Percentiles rank a stretch among this genome's conserved stretches.
phyloP scores from a whole-genome alignment of 2,797 vertebrate species.

The Lepus townsendii region DNA sequence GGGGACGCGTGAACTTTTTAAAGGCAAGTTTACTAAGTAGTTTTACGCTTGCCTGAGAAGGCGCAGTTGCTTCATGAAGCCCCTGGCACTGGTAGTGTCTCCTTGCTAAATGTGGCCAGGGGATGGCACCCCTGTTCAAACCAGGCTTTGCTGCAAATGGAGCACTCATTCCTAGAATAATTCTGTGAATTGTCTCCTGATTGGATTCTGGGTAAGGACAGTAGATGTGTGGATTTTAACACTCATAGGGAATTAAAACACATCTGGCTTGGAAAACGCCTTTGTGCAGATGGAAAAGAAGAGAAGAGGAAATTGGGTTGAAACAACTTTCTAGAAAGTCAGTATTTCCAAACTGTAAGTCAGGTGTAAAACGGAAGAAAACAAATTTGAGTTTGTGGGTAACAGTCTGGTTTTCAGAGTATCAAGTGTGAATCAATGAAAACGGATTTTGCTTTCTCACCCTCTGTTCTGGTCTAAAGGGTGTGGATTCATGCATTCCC shows the following conservation, averaged over 20 bases:
- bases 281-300: background rate
- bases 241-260: background rate
- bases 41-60: background rate
- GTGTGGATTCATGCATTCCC: conserved; percentile 32
- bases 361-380: background rate
- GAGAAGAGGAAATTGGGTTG: background rate
- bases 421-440: background rate
- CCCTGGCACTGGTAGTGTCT: background rate
- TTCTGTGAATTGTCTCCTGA: background rate
- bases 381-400: background rate
- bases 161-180: background rate
- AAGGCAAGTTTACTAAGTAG: background rate
- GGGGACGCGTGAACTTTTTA: background rate
- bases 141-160: background rate
- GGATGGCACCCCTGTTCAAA: background rate
- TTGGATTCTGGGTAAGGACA: too few relatives aligned
- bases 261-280: background rate
- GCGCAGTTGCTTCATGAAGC: background rate
- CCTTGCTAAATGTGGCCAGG: background rate
- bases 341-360: background rate
- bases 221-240: background rate
- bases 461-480: background rate
- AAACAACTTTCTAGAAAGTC: background rate
- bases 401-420: background rate
- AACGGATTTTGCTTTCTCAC: background rate